A percentile compares a stretch with the other conserved stretches of the same genome.
phyloP scores from a whole-genome alignment of 1,140 invertebrate genomes.

The Scaptomyza pallida region DNA sequence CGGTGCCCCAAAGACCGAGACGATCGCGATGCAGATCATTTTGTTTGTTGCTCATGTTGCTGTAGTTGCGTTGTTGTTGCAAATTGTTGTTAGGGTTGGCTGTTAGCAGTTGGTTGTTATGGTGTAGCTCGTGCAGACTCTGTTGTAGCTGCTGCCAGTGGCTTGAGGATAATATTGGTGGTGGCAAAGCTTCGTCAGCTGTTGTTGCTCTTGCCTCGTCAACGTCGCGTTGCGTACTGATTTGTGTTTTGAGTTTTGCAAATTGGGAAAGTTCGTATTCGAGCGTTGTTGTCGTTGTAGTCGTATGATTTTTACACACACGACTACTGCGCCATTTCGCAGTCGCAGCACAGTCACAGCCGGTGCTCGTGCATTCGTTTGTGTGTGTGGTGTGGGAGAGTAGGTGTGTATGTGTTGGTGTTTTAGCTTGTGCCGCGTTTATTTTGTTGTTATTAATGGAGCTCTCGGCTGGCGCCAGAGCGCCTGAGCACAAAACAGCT shows the following conservation, averaged over 20 bases:
- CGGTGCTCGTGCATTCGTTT: constrained; percentile 33
- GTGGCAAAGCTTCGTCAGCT: constrained; percentile 29
- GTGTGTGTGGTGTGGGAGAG: constrained; percentile 37
- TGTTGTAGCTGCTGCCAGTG: constrained; percentile 69
- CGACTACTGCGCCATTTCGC: constrained; percentile 74
- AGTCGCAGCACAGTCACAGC: constrained; percentile 34
- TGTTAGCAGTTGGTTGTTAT: constrained; percentile 36
- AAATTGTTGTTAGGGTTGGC: constrained; percentile 17
- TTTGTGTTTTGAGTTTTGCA: constrained; percentile 82
- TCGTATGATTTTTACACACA: constrained; percentile 82
- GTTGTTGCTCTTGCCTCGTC: constrained; percentile 46
- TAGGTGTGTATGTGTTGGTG: not conserved
- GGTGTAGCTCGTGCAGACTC: constrained; percentile 59
- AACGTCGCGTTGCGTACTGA: constrained; percentile 75
- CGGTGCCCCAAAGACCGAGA: constrained; percentile 65
- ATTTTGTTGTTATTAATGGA: constrained; percentile 45
- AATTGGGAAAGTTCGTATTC: constrained; percentile 83
- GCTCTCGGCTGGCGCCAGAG: constrained; percentile 35
- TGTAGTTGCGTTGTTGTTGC: constrained; percentile 52
- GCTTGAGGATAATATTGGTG: constrained; percentile 60
- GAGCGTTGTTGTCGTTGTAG: constrained; percentile 79
- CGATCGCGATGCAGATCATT: constrained; percentile 62
- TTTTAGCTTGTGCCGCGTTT: constrained; percentile 24
- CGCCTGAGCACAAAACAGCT: constrained; percentile 64
- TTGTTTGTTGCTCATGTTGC: constrained; percentile 39